Evolutionary conservation across 2,888 invertebrate genomes (phyloP).

Genomic region (Andricus quercusramuli): DNA sequence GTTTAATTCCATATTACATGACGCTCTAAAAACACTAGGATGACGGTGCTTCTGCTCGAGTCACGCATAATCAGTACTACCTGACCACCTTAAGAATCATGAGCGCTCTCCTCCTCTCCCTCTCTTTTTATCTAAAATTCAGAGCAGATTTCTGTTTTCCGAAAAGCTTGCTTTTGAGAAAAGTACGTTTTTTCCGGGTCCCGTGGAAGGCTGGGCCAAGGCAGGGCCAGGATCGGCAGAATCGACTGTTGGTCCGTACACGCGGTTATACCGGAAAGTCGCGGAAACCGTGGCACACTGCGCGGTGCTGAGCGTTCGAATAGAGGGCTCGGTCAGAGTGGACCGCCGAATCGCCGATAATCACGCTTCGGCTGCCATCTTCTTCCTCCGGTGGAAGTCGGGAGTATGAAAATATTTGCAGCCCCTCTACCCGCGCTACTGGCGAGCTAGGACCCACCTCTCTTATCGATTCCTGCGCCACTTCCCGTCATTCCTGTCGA

Average conservation of each 20-base stretch:
- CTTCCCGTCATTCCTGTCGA: constrained; percentile 76
- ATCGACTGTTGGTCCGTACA: constrained; percentile 29
- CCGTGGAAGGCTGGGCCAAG: not conserved
- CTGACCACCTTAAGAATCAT: constrained; percentile 67
- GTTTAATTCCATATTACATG: constrained; percentile 78
- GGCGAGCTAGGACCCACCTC: constrained; percentile 62
- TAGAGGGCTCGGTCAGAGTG: constrained; percentile 58
- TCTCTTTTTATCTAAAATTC: constrained; percentile 36
- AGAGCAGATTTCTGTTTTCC: not conserved
- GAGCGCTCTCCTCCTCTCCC: constrained; percentile 52
- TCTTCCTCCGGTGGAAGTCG: constrained; percentile 76
- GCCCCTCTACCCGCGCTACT: constrained; percentile 60
- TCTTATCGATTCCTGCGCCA: constrained; percentile 78
- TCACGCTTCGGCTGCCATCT: constrained; percentile 77
- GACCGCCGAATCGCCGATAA: constrained; percentile 61
- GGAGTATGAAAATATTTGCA: constrained; percentile 77
- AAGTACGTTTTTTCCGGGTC: not conserved
- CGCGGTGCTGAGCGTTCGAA: constrained; percentile 59
- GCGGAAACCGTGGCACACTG: constrained; percentile 58
- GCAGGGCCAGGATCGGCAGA: not conserved
- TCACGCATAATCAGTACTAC: constrained; percentile 72
- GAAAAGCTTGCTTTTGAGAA: too few species aligned
- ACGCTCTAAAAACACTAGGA: constrained; percentile 73
- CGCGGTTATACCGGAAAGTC: constrained; percentile 57
- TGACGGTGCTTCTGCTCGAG: constrained; percentile 63